Evolutionary conservation across 2,113 vertebrate species (phyloP).

Genomic region (Saiga tatarica): DNA sequence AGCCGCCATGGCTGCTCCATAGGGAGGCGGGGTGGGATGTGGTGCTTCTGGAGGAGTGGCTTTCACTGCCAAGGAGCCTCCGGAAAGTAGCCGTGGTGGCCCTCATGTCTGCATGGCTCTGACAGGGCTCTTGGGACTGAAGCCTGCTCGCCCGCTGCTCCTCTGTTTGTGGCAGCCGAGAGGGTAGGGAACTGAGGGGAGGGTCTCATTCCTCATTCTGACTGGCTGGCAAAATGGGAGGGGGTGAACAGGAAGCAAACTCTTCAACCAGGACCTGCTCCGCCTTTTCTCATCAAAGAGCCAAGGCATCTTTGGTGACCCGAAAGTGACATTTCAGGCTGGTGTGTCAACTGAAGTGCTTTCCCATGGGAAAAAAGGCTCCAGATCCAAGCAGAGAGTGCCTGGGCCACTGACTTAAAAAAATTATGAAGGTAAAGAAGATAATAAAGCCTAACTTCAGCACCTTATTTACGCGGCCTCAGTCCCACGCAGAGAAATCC

Average conservation of each 20-base stretch:
- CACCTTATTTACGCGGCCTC: not conserved
- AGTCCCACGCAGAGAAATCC: not conserved
- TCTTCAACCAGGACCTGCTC: not conserved
- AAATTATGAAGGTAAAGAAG: not conserved
- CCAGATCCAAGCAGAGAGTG: constrained; percentile 18
- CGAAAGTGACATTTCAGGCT: constrained; percentile 26
- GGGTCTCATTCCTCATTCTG: not conserved
- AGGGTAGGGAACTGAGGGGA: not conserved
- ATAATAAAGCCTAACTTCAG: not conserved
- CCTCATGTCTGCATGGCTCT: not conserved
- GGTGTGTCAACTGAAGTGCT: not conserved
- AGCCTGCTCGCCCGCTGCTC: not conserved
- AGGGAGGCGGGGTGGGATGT: not conserved
- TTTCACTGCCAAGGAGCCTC: not conserved
- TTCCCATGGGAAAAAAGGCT: constrained; percentile 60
- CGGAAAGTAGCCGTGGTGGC: not conserved
- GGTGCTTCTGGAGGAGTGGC: not conserved
- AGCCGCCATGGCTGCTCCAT: not conserved
- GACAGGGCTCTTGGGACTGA: accelerated
- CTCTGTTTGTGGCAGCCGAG: not conserved
- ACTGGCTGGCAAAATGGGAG: not conserved
- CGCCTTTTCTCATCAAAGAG: not conserved
- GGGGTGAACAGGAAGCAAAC: not conserved
- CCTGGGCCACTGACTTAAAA: not conserved
- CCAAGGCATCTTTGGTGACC: not conserved